Percentiles rank a stretch among this genome's conserved stretches.
phyloP scores from a whole-genome alignment of 1,140 invertebrate species.

The Aplysia californica region DNA sequence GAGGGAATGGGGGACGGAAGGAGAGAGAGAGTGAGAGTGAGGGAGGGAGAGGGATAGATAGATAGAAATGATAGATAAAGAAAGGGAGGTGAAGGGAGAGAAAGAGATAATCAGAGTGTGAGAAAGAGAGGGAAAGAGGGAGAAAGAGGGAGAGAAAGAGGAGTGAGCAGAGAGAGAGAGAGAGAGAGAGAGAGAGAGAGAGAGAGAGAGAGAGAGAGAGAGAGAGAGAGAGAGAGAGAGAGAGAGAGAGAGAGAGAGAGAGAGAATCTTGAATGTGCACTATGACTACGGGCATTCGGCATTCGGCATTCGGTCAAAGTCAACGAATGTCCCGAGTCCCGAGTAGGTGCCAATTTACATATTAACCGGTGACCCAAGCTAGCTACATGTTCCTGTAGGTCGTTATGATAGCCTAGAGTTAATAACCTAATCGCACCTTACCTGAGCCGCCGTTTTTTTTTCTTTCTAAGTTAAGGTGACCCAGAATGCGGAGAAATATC shows the following conservation, averaged over 20 bases:
- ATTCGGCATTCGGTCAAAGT: too few species aligned
- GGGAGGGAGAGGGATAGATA: neutral
- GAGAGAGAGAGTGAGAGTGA: neutral
- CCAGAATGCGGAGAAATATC: too few species aligned
- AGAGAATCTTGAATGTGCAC: too few species aligned
- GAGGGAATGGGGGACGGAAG: neutral
- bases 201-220: neutral
- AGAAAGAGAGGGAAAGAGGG: neutral
- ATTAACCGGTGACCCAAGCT: too few species aligned
- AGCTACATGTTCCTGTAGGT: too few species aligned
- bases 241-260: neutral
- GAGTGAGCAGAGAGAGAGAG: neutral
- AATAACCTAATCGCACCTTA: too few species aligned
- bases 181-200: neutral
- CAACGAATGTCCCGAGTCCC: too few species aligned
- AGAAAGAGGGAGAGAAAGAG: neutral
- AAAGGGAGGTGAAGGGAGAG: slow-evolving; percentile 4
- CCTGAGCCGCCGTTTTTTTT: too few species aligned
- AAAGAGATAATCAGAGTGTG: slow-evolving; percentile 1
- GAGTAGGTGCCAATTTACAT: too few species aligned
- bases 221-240: neutral
- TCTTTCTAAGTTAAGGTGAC: too few species aligned
- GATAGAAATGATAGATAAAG: neutral
- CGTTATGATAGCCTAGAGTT: too few species aligned
- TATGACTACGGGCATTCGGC: too few species aligned